A percentile compares a stretch with the other conserved stretches of the same genome.
Conservation (phyloP, 2,888 invertebrate genomes). For the Thelaira solivaga region DNA sequence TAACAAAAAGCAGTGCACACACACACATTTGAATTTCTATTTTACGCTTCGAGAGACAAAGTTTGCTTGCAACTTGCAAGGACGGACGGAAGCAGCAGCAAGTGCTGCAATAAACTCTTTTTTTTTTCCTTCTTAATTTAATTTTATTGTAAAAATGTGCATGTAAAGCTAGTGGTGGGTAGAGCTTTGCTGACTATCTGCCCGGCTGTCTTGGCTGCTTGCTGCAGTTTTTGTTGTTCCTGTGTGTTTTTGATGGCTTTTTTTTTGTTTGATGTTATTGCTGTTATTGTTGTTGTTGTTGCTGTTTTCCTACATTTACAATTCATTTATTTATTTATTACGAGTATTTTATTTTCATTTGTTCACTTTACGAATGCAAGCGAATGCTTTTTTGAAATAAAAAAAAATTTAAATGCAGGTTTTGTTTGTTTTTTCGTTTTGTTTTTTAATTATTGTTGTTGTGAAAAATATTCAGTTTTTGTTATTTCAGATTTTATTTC, state of each 20-base stretch:
- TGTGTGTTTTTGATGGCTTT: conserved; percentile 39
- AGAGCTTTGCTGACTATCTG: conserved; percentile 44
- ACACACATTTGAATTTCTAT: conserved; percentile 10
- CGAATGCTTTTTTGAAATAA: conserved; percentile 8
- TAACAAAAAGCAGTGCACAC: conserved; percentile 13
- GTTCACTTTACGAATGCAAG: conserved; percentile 13
- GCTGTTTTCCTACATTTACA: conserved; percentile 48
- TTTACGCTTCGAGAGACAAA: neutral
- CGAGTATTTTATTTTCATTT: conserved; percentile 40
- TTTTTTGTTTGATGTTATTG: neutral
- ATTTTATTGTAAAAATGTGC: conserved; percentile 48
- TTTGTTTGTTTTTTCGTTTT: conserved; percentile 2
- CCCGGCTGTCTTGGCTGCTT: conserved; percentile 6
- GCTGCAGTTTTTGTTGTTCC: conserved; percentile 24
- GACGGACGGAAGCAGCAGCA: conserved; percentile 45
- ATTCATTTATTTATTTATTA: conserved; percentile 60
- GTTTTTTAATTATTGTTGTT: neutral
- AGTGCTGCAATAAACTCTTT: conserved; percentile 56
- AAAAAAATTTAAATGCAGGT: conserved; percentile 44
- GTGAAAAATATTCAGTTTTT: conserved; percentile 48
- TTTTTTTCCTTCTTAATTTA: neutral
- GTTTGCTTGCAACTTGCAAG: conserved; percentile 25
- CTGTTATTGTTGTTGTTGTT: conserved; percentile 8
- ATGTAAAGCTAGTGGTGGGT: conserved; percentile 47
- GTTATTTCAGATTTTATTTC: conserved; percentile 49